Conservation (phyloP, 2,113 vertebrate genomes). For the Mustelus asterias region DNA sequence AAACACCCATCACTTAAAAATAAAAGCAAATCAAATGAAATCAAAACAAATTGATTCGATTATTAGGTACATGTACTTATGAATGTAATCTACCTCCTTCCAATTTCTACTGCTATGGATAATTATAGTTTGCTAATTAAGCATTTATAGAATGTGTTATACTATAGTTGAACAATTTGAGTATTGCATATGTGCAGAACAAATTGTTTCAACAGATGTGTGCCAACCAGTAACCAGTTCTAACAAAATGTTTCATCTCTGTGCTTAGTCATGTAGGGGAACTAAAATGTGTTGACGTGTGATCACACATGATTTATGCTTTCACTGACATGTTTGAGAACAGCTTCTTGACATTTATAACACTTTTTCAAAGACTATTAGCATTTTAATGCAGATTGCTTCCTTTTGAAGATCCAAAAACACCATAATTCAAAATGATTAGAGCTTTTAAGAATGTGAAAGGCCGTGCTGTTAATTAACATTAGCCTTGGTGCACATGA, state of each 20-base stretch:
- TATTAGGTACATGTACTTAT: neutral
- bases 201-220: neutral
- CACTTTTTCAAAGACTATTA: neutral
- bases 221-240: neutral
- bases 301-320: neutral
- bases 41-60: neutral
- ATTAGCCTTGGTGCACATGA: neutral
- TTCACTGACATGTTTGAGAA: neutral
- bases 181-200: neutral
- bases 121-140: neutral
- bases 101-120: neutral
- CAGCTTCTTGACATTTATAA: conserved; percentile 10
- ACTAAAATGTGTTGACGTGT: conserved; percentile 17
- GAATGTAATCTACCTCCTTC: neutral
- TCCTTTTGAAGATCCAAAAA: conserved; percentile 13
- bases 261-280: neutral
- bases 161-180: neutral
- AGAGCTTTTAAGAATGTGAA: neutral
- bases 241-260: conserved; percentile 18
- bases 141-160: neutral
- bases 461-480: conserved; percentile 19
- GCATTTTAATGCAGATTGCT: neutral
- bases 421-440: conserved; percentile 21
- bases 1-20: neutral
- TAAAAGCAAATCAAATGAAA: neutral